A percentile compares a stretch with the other conserved stretches of the same genome.
phyloP scores from a whole-genome alignment of 2,113 vertebrate species.

The Leucopsar rothschildi region DNA sequence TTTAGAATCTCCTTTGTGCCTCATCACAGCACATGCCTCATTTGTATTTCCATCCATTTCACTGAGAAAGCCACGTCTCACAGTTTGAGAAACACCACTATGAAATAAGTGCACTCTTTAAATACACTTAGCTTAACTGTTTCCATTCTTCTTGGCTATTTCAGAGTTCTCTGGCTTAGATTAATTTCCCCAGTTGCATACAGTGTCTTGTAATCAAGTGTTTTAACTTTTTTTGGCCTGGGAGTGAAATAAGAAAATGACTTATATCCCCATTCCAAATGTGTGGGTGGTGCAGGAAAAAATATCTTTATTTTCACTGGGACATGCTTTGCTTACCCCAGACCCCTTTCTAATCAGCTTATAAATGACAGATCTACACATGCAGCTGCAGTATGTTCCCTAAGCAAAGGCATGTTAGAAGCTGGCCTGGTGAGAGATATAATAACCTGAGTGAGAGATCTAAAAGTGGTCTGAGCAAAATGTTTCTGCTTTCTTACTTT shows the following conservation, averaged over 20 bases:
- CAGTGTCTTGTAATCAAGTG: slow-evolving; percentile 34
- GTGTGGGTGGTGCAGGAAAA: slow-evolving; percentile 32
- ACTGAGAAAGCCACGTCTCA: neutral
- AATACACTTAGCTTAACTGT: neutral
- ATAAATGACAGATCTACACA: neutral
- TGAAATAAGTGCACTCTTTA: neutral
- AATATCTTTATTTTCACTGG: slow-evolving; percentile 28
- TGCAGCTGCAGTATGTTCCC: neutral
- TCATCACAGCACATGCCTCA: neutral
- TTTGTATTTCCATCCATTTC: slow-evolving; percentile 14
- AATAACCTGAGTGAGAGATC: neutral
- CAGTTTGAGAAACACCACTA: neutral
- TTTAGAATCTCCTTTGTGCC: slow-evolving; percentile 11
- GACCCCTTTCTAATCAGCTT: neutral
- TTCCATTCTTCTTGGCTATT: slow-evolving; percentile 20
- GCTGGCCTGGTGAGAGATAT: neutral
- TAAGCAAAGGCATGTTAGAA: neutral
- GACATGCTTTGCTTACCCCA: neutral
- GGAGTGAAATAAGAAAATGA: neutral
- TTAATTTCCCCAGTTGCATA: slow-evolving; percentile 28
- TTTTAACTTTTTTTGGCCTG: slow-evolving; percentile 31
- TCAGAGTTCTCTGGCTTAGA: slow-evolving; percentile 17
- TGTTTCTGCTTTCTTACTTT: neutral
- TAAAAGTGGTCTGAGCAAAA: neutral
- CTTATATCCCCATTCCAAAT: slow-evolving; percentile 4